Evolutionary conservation across 2,888 invertebrate species (phyloP).

Genomic region (Troides helena): DNA sequence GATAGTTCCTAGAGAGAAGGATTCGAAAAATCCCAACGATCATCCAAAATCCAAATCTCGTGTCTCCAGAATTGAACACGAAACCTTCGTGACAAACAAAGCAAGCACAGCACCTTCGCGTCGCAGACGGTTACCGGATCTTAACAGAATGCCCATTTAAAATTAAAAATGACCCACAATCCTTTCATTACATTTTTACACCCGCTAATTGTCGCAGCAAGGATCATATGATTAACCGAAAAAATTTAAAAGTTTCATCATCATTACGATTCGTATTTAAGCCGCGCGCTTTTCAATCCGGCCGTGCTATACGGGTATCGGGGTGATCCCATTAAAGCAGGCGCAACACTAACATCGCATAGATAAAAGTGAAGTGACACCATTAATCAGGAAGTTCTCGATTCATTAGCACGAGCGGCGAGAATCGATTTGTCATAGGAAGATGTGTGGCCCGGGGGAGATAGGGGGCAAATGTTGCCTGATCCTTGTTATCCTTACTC

Average conservation of each 20-base stretch:
- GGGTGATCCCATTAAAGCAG: conserved; percentile 68
- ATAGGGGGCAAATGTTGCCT: conserved; percentile 43
- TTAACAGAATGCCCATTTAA: too few species aligned
- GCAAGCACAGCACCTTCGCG: too few species aligned
- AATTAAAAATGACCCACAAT: too few species aligned
- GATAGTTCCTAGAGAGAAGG: too few species aligned
- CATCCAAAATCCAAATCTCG: too few species aligned
- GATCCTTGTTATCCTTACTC: conserved; percentile 28
- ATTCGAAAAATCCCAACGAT: too few species aligned
- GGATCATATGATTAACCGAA: conserved; percentile 33
- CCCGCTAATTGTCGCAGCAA: conserved; percentile 47
- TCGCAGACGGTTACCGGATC: too few species aligned
- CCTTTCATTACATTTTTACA: conserved; percentile 41
- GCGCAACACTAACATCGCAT: conserved; percentile 55
- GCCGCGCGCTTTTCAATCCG: too few species aligned
- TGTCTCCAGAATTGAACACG: too few species aligned
- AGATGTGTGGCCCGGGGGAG: conserved; percentile 53
- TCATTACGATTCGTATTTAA: too few species aligned
- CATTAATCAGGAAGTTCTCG: conserved; percentile 72
- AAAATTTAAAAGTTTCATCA: too few species aligned
- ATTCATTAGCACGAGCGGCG: conserved; percentile 64
- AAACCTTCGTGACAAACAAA: too few species aligned
- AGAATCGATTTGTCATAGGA: conserved; percentile 70
- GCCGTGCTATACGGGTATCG: conserved; percentile 39
- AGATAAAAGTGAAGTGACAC: conserved; percentile 66